Conservation (phyloP, 2,113 vertebrate genomes). For the Gavialis gangeticus region DNA sequence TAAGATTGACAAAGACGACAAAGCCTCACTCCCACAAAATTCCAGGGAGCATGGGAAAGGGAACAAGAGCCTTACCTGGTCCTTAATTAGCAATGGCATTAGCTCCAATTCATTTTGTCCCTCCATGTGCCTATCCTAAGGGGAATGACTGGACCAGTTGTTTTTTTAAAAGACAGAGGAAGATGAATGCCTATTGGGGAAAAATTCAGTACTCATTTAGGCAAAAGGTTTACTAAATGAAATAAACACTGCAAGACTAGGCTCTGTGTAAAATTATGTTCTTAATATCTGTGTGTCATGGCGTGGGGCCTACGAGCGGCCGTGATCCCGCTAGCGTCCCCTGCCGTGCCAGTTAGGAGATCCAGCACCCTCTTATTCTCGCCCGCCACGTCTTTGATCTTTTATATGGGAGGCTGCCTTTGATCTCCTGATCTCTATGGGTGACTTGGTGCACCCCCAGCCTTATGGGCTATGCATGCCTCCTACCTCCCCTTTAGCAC, state of each 20-base stretch:
- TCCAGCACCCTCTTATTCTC: too few relatives aligned
- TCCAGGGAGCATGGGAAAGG: neutral
- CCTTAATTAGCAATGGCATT: conserved; percentile 13
- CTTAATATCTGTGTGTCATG: too few relatives aligned
- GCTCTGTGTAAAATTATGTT: neutral
- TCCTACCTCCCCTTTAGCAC: too few relatives aligned
- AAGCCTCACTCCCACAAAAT: neutral
- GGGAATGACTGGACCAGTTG: neutral
- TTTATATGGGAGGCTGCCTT: too few relatives aligned
- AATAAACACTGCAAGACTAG: neutral
- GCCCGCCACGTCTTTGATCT: too few relatives aligned
- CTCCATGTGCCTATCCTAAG: neutral
- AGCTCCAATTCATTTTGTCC: conserved; percentile 22
- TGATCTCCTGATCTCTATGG: too few relatives aligned
- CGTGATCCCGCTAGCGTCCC: too few relatives aligned
- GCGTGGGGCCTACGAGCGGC: too few relatives aligned
- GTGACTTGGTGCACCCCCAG: too few relatives aligned
- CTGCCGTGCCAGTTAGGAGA: too few relatives aligned
- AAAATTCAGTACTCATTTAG: neutral
- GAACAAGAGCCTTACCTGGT: conserved; percentile 38
- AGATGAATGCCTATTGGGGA: neutral
- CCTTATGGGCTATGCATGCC: too few relatives aligned
- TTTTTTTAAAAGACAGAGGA: neutral
- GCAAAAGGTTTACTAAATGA: neutral
- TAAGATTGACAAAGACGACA: neutral